Base-by-base conservation (phyloP, 2,797 vertebrate species). In the Lagodon rhomboides region DNA sequence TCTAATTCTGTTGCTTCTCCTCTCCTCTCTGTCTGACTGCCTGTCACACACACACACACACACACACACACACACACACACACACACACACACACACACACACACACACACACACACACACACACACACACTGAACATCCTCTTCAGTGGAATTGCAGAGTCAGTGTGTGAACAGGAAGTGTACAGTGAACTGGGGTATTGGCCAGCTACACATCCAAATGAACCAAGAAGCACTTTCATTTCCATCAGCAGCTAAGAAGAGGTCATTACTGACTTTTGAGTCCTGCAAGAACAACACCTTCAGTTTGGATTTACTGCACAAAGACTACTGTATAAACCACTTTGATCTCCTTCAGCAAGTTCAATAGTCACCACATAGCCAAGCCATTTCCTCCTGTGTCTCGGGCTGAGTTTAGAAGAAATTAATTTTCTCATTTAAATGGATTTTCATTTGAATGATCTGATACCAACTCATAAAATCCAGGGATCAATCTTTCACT, bases 161-260 rank as follows among this genome's bases (percentile, higher is more conserved):
- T 91, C 79, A 83, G 85, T 64, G 27, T 77, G 38, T 53, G 38
- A 70, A 87, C 77, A 83, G 83, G 81, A 88, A 80, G 65, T 64
- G 65, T 51, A 60, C 20, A 43, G 16, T 73, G 68, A 75, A 23
- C 47, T 43, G 18, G 43, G 25, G 71, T 56, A 78, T 59, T 77
- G 74, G 70, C 30, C 41, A 68, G 44, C 17, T 13, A 41, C 16
- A 16, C 27, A 30, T 34, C 34, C 34, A 34, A 34, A 34, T 9
- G 5, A 34, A 34, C 8, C 8, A 6, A 34, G 34, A 34, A 9
- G 34, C 34, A 34, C 34, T 9, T 9, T 34, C 34, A 34, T 34
- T 34, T 34, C 1, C 8, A 34, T 34, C 34, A 34, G 1, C 34
- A 34, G 34, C 34, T 34, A 34, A 34, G 34, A 34, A 7, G 8